Evolutionary conservation across 1,140 invertebrate genomes (phyloP).

Genomic region (Drosophila saltans): DNA sequence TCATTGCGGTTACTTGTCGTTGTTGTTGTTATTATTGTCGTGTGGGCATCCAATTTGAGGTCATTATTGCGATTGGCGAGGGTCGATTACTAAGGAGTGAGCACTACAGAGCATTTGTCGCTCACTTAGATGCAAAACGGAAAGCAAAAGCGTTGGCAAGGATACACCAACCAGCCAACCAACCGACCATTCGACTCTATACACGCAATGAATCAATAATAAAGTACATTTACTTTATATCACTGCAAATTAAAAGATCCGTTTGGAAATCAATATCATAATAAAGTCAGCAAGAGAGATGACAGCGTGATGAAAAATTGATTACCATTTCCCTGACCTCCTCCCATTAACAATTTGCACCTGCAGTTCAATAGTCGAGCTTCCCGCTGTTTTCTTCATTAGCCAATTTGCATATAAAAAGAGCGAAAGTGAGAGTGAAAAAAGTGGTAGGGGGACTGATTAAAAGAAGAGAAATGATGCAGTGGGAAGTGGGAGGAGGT

Average conservation of each 20-base stretch:
- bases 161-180: no score
- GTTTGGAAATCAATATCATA: conserved; percentile 1
- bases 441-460: not conserved
- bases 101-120: not conserved
- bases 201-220: conserved; percentile 11
- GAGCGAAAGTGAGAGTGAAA: conserved; percentile 2
- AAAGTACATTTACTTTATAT: not conserved
- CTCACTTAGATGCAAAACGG: conserved; percentile 6
- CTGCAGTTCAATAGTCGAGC: conserved; percentile 31
- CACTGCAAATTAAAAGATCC: conserved; percentile 5
- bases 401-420: conserved; percentile 57
- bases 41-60: conserved; percentile 12
- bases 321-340: not conserved
- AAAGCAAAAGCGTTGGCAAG: not conserved
- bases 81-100: not conserved
- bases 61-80: conserved; percentile 16
- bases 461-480: not conserved
- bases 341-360: conserved; percentile 16
- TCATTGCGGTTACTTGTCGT: not conserved
- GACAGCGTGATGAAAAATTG: conserved; percentile 11
- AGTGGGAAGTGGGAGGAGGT: not conserved
- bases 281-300: not conserved
- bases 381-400: conserved; percentile 31
- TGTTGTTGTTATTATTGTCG: conserved; percentile 16
- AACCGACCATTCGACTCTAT: not conserved